A percentile compares a stretch with the other conserved stretches of the same genome.
phyloP scores from a whole-genome alignment of 2,797 vertebrate species.

The Arremon aurantiirostris region DNA sequence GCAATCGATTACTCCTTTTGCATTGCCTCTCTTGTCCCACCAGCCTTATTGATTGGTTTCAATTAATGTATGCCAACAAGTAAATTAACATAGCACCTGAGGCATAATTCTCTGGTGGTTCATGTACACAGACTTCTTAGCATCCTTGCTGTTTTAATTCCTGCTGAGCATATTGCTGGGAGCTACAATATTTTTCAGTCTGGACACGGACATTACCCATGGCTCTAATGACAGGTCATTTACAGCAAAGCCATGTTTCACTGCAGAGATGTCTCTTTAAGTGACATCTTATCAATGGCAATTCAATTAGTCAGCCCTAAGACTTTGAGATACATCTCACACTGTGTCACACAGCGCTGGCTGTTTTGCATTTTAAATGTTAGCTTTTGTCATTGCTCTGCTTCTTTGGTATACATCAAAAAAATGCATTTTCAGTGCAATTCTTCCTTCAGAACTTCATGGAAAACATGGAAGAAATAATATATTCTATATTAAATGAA shows the following conservation, averaged over 20 bases:
- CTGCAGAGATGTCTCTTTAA: slow-evolving; percentile 80
- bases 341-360: slow-evolving; percentile 32
- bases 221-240: slow-evolving; percentile 80
- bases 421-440: neutral
- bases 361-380: slow-evolving; percentile 71
- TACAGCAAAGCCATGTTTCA: slow-evolving; percentile 77
- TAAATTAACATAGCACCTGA: slow-evolving; percentile 78
- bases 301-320: slow-evolving; percentile 86
- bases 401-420: neutral
- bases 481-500: neutral
- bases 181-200: slow-evolving; percentile 83
- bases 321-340: slow-evolving; percentile 62
- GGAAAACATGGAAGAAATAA: neutral
- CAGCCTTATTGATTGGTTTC: slow-evolving; percentile 74
- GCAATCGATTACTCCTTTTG: slow-evolving; percentile 35
- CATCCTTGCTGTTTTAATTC: slow-evolving; percentile 64
- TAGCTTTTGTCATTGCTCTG: slow-evolving; percentile 15
- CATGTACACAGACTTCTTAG: slow-evolving; percentile 36
- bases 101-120: slow-evolving; percentile 73
- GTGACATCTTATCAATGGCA: slow-evolving; percentile 85
- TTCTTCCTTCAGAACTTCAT: neutral
- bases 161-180: slow-evolving; percentile 66
- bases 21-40: slow-evolving; percentile 55
- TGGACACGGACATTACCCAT: slow-evolving; percentile 78
- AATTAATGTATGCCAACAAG: slow-evolving; percentile 79